Conservation (phyloP, 1,140 invertebrate genomes). For the Pectinophora gossypiella region DNA sequence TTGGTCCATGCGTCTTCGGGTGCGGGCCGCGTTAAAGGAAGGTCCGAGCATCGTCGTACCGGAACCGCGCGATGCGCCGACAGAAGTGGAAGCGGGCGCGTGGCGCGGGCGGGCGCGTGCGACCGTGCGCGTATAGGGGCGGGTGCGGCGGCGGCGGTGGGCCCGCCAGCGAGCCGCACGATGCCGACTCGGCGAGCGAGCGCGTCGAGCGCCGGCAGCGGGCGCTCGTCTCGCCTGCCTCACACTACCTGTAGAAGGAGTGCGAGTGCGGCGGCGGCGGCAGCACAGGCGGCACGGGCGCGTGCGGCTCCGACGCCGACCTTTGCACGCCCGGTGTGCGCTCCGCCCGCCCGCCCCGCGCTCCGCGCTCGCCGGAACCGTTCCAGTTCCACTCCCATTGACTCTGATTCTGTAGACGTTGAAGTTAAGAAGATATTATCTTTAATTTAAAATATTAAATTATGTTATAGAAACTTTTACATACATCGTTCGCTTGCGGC, state of each 20-base stretch:
- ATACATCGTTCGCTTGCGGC: conserved; percentile 55
- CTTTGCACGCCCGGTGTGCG: conserved; percentile 75
- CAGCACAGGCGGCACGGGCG: conserved; percentile 66
- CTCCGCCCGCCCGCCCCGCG: conserved; percentile 33
- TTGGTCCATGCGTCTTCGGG: conserved; percentile 53
- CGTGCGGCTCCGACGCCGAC: conserved; percentile 78
- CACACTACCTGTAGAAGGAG: conserved; percentile 73
- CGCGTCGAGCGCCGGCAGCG: conserved; percentile 56
- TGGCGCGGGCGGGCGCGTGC: conserved; percentile 28
- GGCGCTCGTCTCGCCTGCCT: conserved; percentile 65
- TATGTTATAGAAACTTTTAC: conserved; percentile 4
- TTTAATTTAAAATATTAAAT: not conserved
- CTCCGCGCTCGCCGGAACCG: conserved; percentile 38
- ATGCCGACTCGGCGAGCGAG: conserved; percentile 64
- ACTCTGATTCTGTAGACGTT: conserved; percentile 30
- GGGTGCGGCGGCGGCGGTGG: conserved; percentile 14
- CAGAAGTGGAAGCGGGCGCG: conserved; percentile 64
- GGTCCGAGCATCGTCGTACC: conserved; percentile 50
- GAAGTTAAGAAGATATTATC: not conserved
- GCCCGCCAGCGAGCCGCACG: conserved; percentile 57
- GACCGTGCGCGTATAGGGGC: conserved; percentile 20
- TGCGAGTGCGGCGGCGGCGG: conserved; percentile 71
- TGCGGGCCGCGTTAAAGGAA: conserved; percentile 57
- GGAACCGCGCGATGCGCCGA: conserved; percentile 46
- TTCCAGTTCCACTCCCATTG: conserved; percentile 67